Evolutionary conservation across 2,797 vertebrate species (phyloP), one percentile per base, ranked within the genome.

Genomic region (Nothura maculosa): DNA sequence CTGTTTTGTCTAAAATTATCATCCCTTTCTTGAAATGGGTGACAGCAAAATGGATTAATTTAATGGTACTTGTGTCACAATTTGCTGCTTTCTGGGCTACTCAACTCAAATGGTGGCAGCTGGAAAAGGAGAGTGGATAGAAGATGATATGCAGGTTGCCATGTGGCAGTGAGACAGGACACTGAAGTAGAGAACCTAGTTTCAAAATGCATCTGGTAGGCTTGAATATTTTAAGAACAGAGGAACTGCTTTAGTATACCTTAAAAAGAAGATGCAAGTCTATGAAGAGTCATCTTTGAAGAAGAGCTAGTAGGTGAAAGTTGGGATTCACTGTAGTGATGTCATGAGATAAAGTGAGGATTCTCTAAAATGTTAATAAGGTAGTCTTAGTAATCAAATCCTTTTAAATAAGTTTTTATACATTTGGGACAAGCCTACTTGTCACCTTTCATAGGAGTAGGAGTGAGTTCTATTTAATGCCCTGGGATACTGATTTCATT

Each of bases 161-260:
- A 34, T n/a, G 42, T 32, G 24, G 12, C 24, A 50, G 8, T 40
- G 36, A 68, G 34, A 42, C 43, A 60, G 21, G 36, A 62, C 27
- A 48, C 30, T 42, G 91, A 76, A 92, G 63, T 52, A 21, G 22
- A 34, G 25, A 52, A 15, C 10, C 2, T 0, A 0, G 5, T 42
- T 86, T 89, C 32, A 13, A 76, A 86, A 75, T 43, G 38, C 40
- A 75, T 15, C 32, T 8, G 14, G 34, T 32, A 17, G 62, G 8
- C 13, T 78, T 52, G 8, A 50, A 3, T 55, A 28, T 14, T 43
- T 2, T 45, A 70, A 40, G 17, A 86, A 17, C 6, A 54, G 27
- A 84, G 16, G 19, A 81, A 60, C 22, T 57, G 6, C 6, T 92
- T 82, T 36, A 12, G 8, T 7, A 43, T 0, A 4, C 42, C 22